Conservation (phyloP, 2,797 vertebrate species). For the Pseudopleuronectes americanus region DNA sequence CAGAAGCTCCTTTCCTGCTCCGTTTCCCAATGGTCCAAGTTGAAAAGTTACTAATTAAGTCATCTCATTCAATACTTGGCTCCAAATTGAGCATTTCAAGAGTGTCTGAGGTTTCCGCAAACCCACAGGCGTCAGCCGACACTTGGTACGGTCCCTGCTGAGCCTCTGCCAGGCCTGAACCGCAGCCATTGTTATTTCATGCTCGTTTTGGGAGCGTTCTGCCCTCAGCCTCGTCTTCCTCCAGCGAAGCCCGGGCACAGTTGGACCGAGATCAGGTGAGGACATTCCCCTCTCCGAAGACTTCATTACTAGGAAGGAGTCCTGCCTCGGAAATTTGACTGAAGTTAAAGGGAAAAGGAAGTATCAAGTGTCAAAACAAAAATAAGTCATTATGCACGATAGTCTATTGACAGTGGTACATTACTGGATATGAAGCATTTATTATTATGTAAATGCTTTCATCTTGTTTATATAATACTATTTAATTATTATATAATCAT, state of each 20-base stretch:
- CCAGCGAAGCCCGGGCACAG: background rate
- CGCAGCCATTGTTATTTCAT: constrained; percentile 5
- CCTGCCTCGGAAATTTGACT: background rate
- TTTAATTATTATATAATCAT: too few relatives aligned
- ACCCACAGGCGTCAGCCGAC: background rate
- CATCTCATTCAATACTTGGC: background rate
- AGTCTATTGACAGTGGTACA: too few relatives aligned
- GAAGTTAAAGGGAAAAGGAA: background rate
- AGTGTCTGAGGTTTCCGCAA: background rate
- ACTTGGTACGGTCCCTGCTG: background rate
- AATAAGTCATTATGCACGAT: background rate
- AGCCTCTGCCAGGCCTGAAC: background rate
- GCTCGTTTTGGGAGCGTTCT: background rate
- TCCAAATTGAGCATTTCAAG: background rate
- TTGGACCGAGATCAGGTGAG: background rate
- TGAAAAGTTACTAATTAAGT: background rate
- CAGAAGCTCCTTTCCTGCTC: too few relatives aligned
- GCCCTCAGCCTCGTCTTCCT: background rate
- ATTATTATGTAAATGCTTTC: too few relatives aligned
- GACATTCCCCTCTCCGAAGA: background rate
- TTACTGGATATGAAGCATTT: too few relatives aligned
- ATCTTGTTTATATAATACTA: too few relatives aligned
- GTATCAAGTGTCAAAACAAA: background rate
- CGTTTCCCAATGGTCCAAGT: background rate
- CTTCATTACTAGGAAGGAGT: background rate